Evolutionary conservation across 2,113 vertebrate genomes (phyloP), one percentile per base, ranked within the genome.

Genomic region (Silurus glanis): DNA sequence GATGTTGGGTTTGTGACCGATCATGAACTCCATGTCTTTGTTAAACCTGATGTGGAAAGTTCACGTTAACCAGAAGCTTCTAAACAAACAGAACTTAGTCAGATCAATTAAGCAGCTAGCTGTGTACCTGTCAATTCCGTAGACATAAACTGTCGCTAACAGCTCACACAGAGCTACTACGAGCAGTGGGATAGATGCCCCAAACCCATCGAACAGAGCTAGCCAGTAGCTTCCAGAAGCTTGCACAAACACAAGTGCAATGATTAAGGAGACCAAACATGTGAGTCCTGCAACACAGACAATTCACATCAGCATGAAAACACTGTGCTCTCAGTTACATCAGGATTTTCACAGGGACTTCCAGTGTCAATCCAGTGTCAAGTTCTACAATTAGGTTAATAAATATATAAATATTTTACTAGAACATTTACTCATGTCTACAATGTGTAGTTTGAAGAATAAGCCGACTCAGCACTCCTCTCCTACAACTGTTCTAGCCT

Each of bases 191-290:
- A 98, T 95, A 21, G 98, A 99, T 85, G 96, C 97, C 6, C 97
- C 96, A 75, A 97, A 99, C 23, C 76, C 81, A 62, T 99, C 97
- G 85, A 99, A 96, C 2, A 99, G 92, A 19, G 94, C 93, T 13
- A 99, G 93, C 98, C 97, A 99, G 88, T 99, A 99, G 90, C 97
- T 93, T 25, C 97, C 98, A 0, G 98, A 98, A 0, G 91, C 88
- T 91, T 97, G 95, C 0, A 96, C 93, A 92, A 99, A 99, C 89
- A 98, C 92, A 53, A 97, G 94, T 3, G 95, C 95, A 10, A 97
- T n/a, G 55, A 97, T 13, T 71, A 96, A 98, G 5, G 86, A 95
- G 0, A 90, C 90, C 19, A 92, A 0, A 88, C 97, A 99, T 2
- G 96, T 89, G 5, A 95, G 67, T 85, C 95, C 98, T 99, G 91